phyloP scores from a whole-genome alignment of 2,797 vertebrate species.

The Micromesistius poutassou region DNA sequence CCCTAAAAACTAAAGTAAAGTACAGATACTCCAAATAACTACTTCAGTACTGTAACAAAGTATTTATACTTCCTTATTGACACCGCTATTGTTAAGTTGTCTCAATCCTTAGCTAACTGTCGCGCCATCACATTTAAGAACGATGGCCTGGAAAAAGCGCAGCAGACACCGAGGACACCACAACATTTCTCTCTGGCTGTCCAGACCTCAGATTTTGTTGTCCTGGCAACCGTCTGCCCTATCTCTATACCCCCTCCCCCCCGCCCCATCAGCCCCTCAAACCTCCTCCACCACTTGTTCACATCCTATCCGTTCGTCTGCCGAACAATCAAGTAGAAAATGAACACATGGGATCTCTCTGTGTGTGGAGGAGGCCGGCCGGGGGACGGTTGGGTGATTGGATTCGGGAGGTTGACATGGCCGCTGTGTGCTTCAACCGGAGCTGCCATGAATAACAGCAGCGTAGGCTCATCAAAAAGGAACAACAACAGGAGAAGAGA shows the following conservation, averaged over 20 bases:
- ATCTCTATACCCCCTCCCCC: neutral
- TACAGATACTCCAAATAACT: no score
- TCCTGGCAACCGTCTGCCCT: neutral
- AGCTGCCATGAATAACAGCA: conserved; percentile 9
- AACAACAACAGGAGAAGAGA: neutral
- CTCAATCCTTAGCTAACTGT: neutral
- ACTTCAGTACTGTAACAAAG: no score
- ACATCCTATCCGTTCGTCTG: conserved; percentile 1
- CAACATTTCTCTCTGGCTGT: neutral
- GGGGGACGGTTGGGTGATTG: conserved; percentile 21
- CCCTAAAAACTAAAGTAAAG: no score
- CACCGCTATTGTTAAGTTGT: no score
- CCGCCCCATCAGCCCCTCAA: neutral
- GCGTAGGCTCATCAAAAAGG: neutral
- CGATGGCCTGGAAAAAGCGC: neutral
- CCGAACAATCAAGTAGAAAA: conserved; percentile 26
- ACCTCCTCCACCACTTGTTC: neutral
- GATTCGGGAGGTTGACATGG: conserved; percentile 44
- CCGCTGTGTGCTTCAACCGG: neutral
- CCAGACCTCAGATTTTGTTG: neutral
- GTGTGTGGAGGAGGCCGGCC: conserved; percentile 13
- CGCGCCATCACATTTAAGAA: neutral
- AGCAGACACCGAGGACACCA: neutral
- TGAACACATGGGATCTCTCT: neutral
- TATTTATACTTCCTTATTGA: no score